Evolutionary conservation across 2,797 vertebrate species (phyloP).

Genomic region (Poeciliopsis paucimaculata): DNA sequence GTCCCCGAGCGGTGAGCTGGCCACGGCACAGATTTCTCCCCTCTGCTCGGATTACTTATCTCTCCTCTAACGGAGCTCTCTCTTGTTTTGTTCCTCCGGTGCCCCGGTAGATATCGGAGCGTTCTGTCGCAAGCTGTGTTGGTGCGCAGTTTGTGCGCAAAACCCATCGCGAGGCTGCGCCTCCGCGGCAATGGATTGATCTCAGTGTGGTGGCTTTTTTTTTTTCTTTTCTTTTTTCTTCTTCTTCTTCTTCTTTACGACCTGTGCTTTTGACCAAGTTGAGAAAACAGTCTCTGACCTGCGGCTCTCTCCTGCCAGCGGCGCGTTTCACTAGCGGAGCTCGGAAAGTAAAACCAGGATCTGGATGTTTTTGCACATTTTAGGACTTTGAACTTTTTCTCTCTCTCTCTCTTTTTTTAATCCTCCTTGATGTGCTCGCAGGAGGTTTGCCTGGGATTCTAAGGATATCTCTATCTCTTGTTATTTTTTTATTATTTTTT

Average conservation of each 20-base stretch:
- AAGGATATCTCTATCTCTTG: constrained; percentile 50
- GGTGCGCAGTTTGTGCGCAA: constrained; percentile 31
- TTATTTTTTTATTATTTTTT: not conserved
- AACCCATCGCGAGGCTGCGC: constrained; percentile 43
- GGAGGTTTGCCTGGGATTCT: constrained; percentile 63
- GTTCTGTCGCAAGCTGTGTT: constrained; percentile 13
- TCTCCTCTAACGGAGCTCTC: constrained; percentile 39
- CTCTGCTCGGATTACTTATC: constrained; percentile 59
- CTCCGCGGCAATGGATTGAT: constrained; percentile 83
- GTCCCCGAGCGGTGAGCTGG: constrained; percentile 72
- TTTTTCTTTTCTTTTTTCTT: constrained; percentile 5
- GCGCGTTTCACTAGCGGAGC: constrained; percentile 76
- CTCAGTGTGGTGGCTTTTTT: constrained; percentile 48
- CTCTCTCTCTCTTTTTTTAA: constrained; percentile 13
- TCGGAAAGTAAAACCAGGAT: constrained; percentile 70
- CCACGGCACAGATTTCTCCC: constrained; percentile 69
- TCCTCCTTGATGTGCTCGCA: constrained; percentile 48
- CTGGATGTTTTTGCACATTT: constrained; percentile 72
- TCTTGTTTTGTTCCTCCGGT: constrained; percentile 22
- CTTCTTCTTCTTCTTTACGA: constrained; percentile 40
- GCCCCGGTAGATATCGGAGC: constrained; percentile 28
- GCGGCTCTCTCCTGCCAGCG: constrained; percentile 70
- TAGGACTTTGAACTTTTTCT: constrained; percentile 74
- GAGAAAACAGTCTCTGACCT: constrained; percentile 74
- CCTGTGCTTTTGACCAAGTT: constrained; percentile 79